phyloP scores from a whole-genome alignment of 2,113 vertebrate genomes.

The Panthera leo region DNA sequence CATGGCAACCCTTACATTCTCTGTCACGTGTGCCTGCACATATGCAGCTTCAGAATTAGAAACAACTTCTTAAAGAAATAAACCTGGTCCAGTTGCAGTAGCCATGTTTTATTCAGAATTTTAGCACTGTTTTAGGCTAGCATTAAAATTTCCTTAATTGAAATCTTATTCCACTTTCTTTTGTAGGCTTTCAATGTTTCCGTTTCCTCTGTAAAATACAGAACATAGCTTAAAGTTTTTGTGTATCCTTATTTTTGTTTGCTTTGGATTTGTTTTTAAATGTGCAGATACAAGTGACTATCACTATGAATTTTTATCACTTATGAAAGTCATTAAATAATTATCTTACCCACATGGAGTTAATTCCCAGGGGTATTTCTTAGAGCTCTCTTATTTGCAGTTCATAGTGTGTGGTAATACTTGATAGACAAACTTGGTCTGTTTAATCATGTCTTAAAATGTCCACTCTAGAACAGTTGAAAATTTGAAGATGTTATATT shows the following conservation, averaged over 20 bases:
- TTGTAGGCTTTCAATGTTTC: slow-evolving; percentile 55
- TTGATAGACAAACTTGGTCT: background rate
- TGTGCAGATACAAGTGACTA: background rate
- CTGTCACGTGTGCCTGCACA: slow-evolving; percentile 57
- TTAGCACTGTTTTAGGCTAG: background rate
- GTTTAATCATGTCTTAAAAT: background rate
- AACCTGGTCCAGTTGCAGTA: slow-evolving; percentile 64
- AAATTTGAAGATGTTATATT: slow-evolving; percentile 17
- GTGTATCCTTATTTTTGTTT: background rate
- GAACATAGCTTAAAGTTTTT: background rate
- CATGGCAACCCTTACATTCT: slow-evolving; percentile 85
- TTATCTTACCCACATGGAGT: background rate
- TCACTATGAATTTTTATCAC: background rate
- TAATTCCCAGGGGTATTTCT: background rate
- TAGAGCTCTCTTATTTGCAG: background rate
- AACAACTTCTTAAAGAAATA: slow-evolving; percentile 76
- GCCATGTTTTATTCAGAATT: slow-evolving; percentile 53
- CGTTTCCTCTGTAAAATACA: background rate
- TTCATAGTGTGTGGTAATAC: background rate
- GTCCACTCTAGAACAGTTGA: background rate
- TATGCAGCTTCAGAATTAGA: slow-evolving; percentile 81
- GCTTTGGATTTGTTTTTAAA: background rate
- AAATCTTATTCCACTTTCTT: slow-evolving; percentile 14
- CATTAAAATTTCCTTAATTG: slow-evolving; percentile 49
- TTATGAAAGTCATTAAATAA: background rate